Conservation (phyloP, 2,888 invertebrate genomes). For the Emmelina monodactyla region DNA sequence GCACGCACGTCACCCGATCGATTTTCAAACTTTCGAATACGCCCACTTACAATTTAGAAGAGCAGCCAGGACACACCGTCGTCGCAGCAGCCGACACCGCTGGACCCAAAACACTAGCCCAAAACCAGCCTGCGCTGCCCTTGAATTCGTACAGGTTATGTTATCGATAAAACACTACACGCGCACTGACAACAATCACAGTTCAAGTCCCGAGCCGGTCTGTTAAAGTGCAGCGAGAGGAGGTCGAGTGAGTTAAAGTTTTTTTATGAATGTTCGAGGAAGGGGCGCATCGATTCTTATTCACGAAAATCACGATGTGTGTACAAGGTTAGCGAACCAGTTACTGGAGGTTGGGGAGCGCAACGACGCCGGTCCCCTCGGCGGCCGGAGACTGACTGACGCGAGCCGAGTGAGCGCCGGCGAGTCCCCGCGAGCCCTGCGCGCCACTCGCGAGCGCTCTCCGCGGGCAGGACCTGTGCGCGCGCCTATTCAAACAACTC, state of each 20-base stretch:
- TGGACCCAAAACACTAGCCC: conserved; percentile 42
- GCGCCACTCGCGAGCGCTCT: conserved; percentile 28
- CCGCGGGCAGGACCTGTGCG: conserved; percentile 33
- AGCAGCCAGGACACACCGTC: conserved; percentile 36
- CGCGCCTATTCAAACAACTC: conserved; percentile 45
- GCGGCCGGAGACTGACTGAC: conserved; percentile 46
- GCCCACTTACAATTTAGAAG: conserved; percentile 52
- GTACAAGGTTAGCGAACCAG: conserved; percentile 34
- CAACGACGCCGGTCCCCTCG: conserved; percentile 33
- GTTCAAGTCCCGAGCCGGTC: conserved; percentile 49
- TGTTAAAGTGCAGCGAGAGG: conserved; percentile 26
- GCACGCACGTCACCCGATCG: conserved; percentile 63
- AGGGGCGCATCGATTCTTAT: conserved; percentile 23
- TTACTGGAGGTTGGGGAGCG: conserved; percentile 27
- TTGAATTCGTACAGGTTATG: conserved; percentile 64
- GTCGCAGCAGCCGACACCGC: conserved; percentile 35
- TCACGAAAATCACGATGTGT: conserved; percentile 32
- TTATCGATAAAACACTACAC: conserved; percentile 65
- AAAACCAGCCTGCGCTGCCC: conserved; percentile 40
- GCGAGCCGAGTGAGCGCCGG: conserved; percentile 30
- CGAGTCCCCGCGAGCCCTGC: conserved; percentile 31
- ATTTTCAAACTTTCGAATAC: conserved; percentile 65
- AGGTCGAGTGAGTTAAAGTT: conserved; percentile 24
- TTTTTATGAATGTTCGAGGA: conserved; percentile 21
- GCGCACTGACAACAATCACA: conserved; percentile 63